These are phyloP conservation scores for Drosophila buzzatii DNA, from an alignment of 2,888 invertebrate genomes.

Conservation along the genomic window DNA sequence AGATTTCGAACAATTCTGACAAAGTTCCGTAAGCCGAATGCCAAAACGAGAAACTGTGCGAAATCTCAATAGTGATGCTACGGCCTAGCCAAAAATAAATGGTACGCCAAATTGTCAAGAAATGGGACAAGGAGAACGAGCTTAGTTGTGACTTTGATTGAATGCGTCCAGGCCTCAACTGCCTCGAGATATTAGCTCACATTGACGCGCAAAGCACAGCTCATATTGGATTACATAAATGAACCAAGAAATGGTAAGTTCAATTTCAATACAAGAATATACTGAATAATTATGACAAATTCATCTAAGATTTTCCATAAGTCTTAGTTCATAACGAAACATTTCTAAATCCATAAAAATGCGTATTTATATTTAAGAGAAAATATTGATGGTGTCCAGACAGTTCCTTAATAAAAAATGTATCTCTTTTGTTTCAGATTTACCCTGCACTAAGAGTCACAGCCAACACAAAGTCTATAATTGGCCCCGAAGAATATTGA, in stretches of 20 bases:
- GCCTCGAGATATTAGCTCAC: slow-evolving; percentile 3
- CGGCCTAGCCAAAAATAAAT: slow-evolving; percentile 37
- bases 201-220: slow-evolving; percentile 8
- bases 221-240: slow-evolving; percentile 33
- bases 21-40: slow-evolving; percentile 23
- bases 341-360: neutral
- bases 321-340: neutral
- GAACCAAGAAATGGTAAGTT: slow-evolving; percentile 27
- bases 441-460: neutral
- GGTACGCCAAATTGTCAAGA: slow-evolving; percentile 40
- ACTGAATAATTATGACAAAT: slow-evolving; percentile 1
- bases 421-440: slow-evolving; percentile 27
- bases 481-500: neutral
- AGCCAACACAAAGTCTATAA: neutral
- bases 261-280: neutral
- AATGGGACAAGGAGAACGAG: neutral
- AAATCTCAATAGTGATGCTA: slow-evolving; percentile 56
- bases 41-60: slow-evolving; percentile 20
- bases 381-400: neutral
- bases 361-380: neutral
- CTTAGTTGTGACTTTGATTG: slow-evolving; percentile 40
- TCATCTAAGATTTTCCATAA: neutral
- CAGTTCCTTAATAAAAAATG: no score
- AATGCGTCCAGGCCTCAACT: slow-evolving; percentile 7
- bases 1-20: slow-evolving; percentile 35